These are phyloP conservation scores for Onchidella celtica DNA, from an alignment of 2,888 invertebrate species.

Conservation along the genomic window DNA sequence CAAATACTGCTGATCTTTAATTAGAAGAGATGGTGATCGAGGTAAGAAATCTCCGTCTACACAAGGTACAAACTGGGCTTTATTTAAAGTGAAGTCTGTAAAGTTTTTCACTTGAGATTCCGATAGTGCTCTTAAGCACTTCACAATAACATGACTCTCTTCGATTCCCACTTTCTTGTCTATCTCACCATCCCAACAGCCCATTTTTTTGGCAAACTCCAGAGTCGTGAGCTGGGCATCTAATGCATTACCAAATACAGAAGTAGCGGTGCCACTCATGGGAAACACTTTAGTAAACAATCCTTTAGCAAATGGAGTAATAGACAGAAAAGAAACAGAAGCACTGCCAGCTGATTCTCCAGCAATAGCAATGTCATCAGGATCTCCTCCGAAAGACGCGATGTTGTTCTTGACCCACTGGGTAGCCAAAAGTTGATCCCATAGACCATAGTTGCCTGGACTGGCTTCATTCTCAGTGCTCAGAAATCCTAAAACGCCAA, in stretches of 20 bases:
- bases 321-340: slow-evolving; percentile 57
- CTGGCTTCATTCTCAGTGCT: slow-evolving; percentile 37
- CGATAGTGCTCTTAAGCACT: background rate
- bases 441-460: slow-evolving; percentile 52
- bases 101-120: background rate
- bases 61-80: background rate
- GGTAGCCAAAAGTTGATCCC: slow-evolving; percentile 47
- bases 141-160: background rate
- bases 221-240: background rate
- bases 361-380: slow-evolving; percentile 58
- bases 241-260: background rate
- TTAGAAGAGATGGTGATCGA: background rate
- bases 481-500: slow-evolving; percentile 48
- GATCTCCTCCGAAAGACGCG: slow-evolving; percentile 48
- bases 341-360: slow-evolving; percentile 68
- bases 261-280: slow-evolving; percentile 60
- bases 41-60: slow-evolving; percentile 21
- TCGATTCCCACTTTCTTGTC: background rate
- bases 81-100: background rate
- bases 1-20: background rate
- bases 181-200: background rate
- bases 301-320: slow-evolving; percentile 60
- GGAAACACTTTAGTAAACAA: slow-evolving; percentile 65
- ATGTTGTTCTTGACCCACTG: slow-evolving; percentile 45
- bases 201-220: background rate